A percentile compares a stretch with the other conserved stretches of the same genome.
These are phyloP conservation scores for Chymomyza fuscimana DNA, from an alignment of 2,888 invertebrate species.

Conservation along the genomic window DNA sequence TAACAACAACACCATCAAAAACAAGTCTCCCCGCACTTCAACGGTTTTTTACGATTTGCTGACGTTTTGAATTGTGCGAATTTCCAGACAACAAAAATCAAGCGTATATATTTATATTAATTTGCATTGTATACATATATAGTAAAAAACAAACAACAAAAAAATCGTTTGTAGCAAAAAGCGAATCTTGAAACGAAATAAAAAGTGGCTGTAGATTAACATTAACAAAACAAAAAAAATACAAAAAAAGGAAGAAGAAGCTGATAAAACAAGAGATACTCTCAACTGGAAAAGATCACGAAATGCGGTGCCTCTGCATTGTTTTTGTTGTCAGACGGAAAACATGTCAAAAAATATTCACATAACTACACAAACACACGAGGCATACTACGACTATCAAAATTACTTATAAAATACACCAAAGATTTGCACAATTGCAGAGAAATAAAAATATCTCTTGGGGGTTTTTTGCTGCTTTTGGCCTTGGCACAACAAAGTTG, in stretches of 20 bases:
- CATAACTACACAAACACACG: slow-evolving; percentile 14
- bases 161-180: slow-evolving; percentile 11
- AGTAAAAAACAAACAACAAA: slow-evolving; percentile 24
- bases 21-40: slow-evolving; percentile 5
- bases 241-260: slow-evolving; percentile 18
- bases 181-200: background rate
- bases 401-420: slow-evolving; percentile 29
- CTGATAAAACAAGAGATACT: background rate
- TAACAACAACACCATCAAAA: slow-evolving; percentile 24
- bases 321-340: slow-evolving; percentile 60
- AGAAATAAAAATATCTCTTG: slow-evolving; percentile 36
- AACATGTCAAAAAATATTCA: slow-evolving; percentile 54
- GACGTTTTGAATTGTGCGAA: background rate
- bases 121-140: slow-evolving; percentile 41
- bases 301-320: slow-evolving; percentile 52
- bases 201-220: background rate
- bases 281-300: slow-evolving; percentile 67
- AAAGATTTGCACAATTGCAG: slow-evolving; percentile 71
- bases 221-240: slow-evolving; percentile 13
- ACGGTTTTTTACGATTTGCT: background rate
- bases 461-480: slow-evolving; percentile 22
- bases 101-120: slow-evolving; percentile 34
- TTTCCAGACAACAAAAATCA: background rate
- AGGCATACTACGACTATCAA: slow-evolving; percentile 31
- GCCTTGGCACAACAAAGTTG: slow-evolving; percentile 39